Evolutionary conservation across 2,888 invertebrate genomes (phyloP).

Genomic region (Stenodera caucasica): DNA sequence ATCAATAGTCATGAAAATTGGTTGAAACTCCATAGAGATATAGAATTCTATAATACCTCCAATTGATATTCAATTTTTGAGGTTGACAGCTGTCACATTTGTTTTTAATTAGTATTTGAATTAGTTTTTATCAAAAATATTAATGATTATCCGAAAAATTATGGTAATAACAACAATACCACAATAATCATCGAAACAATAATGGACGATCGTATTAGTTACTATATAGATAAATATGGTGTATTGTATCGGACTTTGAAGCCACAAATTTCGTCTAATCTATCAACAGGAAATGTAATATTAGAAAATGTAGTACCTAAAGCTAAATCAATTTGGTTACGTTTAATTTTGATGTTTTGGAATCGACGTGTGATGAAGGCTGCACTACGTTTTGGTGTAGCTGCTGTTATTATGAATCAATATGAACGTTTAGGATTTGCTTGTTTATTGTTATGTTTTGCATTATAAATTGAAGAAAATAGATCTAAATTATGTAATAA

Average conservation of each 20-base stretch:
- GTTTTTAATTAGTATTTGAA: too few species aligned
- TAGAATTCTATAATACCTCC: too few species aligned
- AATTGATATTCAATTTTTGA: too few species aligned
- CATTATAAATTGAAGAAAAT: constrained; percentile 34
- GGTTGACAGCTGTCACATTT: too few species aligned
- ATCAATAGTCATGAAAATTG: too few species aligned
- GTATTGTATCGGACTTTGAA: constrained; percentile 34
- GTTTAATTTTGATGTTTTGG: constrained; percentile 51
- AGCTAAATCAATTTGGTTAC: constrained; percentile 44
- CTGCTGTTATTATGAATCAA: constrained; percentile 49
- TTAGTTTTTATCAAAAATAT: too few species aligned
- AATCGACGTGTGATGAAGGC: constrained; percentile 48
- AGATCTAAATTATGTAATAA: too few species aligned
- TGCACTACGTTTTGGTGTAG: constrained; percentile 50
- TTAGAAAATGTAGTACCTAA: constrained; percentile 17
- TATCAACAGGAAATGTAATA: constrained; percentile 4
- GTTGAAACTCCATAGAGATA: too few species aligned
- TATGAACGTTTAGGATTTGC: constrained; percentile 50
- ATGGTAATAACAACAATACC: too few species aligned
- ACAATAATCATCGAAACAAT: constrained; percentile 16
- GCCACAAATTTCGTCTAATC: constrained; percentile 13
- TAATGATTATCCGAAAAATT: too few species aligned
- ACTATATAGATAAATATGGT: constrained; percentile 37
- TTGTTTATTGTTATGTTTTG: constrained; percentile 48
- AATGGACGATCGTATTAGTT: constrained; percentile 31